Percentiles rank a stretch among this genome's conserved stretches.
phyloP scores from a whole-genome alignment of 2,113 vertebrate species.

The Lates calcarifer region DNA sequence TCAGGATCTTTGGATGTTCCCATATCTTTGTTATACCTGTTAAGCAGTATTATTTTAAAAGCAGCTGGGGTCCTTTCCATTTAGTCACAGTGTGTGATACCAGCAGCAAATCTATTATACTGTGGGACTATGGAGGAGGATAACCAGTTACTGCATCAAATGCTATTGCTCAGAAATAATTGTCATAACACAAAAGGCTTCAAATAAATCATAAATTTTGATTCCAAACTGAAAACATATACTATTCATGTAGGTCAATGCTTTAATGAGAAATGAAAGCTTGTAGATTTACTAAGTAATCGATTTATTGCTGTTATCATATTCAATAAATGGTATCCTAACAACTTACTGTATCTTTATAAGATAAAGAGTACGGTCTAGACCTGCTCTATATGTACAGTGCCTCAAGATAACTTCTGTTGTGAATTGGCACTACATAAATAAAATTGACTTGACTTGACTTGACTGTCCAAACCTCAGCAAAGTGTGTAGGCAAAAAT shows the following conservation, averaged over 20 bases:
- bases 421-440: no score
- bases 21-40: no score
- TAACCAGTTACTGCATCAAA: background rate
- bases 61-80: background rate
- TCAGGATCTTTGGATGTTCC: no score
- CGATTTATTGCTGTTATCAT: slow-evolving; percentile 6
- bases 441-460: no score
- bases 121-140: background rate
- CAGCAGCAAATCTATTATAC: no score
- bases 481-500: background rate
- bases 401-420: no score
- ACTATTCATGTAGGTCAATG: background rate
- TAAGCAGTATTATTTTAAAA: background rate
- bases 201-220: background rate
- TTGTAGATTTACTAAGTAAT: background rate
- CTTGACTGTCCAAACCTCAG: background rate
- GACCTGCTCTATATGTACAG: no score
- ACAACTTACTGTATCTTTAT: no score
- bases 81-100: background rate
- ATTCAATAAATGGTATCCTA: background rate
- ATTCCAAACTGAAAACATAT: background rate
- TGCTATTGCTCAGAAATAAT: background rate
- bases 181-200: background rate
- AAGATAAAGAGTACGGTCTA: no score
- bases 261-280: background rate